Conservation (phyloP, 2,113 vertebrate genomes). For the Mormyrus iriodes region DNA sequence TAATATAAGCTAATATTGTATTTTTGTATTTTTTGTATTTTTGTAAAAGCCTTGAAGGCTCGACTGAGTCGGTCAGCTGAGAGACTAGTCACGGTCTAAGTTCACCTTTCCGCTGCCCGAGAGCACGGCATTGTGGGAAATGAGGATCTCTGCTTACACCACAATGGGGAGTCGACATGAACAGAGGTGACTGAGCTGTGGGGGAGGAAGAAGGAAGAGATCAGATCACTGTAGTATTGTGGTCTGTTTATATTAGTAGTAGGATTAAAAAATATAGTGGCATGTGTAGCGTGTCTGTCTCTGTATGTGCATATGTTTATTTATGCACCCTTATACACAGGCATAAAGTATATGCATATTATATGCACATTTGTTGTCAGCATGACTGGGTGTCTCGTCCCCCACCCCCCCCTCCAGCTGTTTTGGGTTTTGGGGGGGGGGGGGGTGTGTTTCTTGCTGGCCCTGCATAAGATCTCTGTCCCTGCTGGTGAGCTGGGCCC, state of each 20-base stretch:
- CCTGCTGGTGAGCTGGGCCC: constrained; percentile 31
- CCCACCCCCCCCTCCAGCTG: background rate
- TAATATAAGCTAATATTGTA: background rate
- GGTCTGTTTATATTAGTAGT: background rate
- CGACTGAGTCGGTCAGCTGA: background rate
- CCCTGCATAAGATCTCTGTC: background rate
- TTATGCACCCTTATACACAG: background rate
- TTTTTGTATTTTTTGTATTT: too few relatives aligned
- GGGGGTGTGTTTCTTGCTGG: background rate
- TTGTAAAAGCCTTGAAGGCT: background rate
- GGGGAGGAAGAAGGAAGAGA: background rate
- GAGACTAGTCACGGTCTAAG: background rate
- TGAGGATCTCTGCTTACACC: background rate
- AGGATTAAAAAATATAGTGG: background rate
- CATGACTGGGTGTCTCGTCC: background rate
- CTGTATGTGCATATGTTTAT: background rate
- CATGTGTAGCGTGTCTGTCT: background rate
- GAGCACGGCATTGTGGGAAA: background rate
- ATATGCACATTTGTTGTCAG: background rate
- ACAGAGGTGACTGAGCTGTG: background rate
- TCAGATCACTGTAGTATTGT: background rate
- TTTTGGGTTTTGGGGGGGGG: background rate
- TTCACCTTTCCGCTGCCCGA: background rate
- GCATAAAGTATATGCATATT: background rate
- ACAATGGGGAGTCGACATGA: background rate